These are phyloP conservation scores for Diplolepis rosae DNA, from an alignment of 2,888 invertebrate species.

Conservation along the genomic window DNA sequence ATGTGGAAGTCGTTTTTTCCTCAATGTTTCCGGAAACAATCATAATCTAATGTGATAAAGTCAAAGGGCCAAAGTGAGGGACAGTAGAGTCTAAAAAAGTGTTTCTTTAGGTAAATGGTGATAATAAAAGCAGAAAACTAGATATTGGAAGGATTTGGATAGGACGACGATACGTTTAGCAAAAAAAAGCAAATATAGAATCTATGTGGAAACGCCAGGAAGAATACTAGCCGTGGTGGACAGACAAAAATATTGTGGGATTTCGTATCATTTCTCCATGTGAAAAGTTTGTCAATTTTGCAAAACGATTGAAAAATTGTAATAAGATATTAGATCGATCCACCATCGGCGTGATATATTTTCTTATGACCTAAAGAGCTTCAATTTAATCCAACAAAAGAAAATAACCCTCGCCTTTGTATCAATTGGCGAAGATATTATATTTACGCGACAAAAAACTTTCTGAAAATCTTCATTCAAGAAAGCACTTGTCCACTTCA, in stretches of 20 bases:
- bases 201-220: constrained; percentile 3
- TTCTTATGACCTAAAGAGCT: constrained; percentile 31
- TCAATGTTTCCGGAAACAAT: neutral
- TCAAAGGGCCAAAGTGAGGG: neutral
- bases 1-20: neutral
- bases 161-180: constrained; percentile 5
- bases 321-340: constrained; percentile 28
- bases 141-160: constrained; percentile 11
- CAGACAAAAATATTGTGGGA: neutral
- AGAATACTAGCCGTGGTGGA: constrained; percentile 3
- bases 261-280: constrained; percentile 26
- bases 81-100: neutral
- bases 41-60: neutral
- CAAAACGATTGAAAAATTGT: neutral
- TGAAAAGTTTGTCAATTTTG: constrained; percentile 4
- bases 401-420: constrained; percentile 32
- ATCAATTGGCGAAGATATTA: constrained; percentile 32
- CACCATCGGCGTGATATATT: constrained; percentile 45
- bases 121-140: constrained; percentile 17
- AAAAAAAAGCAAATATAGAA: constrained; percentile 19
- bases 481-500: constrained; percentile 16
- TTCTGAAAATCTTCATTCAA: constrained; percentile 10
- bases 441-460: constrained; percentile 1
- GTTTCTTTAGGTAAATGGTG: neutral
- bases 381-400: neutral